Percentiles rank a stretch among this genome's conserved stretches.
These are phyloP conservation scores for Aspidapion aeneum DNA, from an alignment of 2,888 invertebrate genomes.

Conservation along the genomic window DNA sequence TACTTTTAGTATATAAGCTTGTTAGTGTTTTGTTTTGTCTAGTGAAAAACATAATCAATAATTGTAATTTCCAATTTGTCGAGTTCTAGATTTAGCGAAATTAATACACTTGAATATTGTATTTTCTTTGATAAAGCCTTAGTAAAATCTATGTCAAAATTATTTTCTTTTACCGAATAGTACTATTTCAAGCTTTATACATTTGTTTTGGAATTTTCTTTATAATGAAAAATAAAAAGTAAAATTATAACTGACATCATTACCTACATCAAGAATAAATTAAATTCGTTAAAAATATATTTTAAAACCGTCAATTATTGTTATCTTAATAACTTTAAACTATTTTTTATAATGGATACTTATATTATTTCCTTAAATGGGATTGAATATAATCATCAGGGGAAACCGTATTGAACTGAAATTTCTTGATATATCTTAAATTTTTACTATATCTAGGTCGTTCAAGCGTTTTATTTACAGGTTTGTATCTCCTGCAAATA, in stretches of 20 bases:
- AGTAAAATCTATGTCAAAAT: constrained; percentile 47
- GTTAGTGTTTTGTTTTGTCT: too few relatives aligned
- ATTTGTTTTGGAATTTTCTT: too few relatives aligned
- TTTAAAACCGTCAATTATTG: too few relatives aligned
- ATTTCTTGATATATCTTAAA: background rate
- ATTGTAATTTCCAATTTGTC: constrained; percentile 42
- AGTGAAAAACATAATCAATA: constrained; percentile 44
- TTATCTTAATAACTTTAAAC: too few relatives aligned
- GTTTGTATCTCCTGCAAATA: constrained; percentile 42
- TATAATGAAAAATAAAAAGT: too few relatives aligned
- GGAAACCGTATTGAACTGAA: background rate
- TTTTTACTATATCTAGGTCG: background rate
- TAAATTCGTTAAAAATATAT: too few relatives aligned
- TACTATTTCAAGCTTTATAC: too few relatives aligned
- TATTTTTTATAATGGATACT: too few relatives aligned
- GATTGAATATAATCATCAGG: constrained; percentile 3
- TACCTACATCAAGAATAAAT: too few relatives aligned
- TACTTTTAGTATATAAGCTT: too few relatives aligned
- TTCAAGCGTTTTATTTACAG: background rate
- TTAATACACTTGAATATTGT: constrained; percentile 30
- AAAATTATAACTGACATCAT: too few relatives aligned
- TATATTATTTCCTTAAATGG: background rate
- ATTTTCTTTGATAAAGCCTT: constrained; percentile 42
- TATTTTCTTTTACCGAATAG: too few relatives aligned
- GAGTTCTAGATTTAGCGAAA: constrained; percentile 22